Evolutionary conservation across 2,888 invertebrate genomes (phyloP), one percentile per base, ranked within the genome.

Genomic region (Embidobia sp.): DNA sequence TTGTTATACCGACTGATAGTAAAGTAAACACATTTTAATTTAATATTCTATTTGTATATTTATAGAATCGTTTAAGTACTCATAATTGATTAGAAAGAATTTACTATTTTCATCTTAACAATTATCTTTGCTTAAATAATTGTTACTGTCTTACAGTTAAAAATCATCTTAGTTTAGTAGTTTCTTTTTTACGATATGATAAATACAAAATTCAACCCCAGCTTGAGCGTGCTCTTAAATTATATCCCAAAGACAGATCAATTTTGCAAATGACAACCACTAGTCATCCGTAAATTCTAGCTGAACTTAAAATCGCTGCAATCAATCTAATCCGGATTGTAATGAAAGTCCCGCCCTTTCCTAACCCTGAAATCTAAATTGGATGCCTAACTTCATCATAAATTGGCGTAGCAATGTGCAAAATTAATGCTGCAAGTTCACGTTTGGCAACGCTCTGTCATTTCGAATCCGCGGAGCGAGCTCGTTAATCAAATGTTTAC

Each of bases 401-500:
- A 73, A 74, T 69, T 63, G 57, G 55, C 40, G 48, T 27, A n/a
- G 64, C 49, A 74, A 31, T 53, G 57, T 48, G 40, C 42, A 61
- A 75, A 69, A 75, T 69, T 75, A 63, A 75, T 67, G 67, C 46
- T 51, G 44, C 69, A 63, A 63, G 75, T 75, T 75, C 42, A 42
- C 67, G 26, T 69, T 69, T 26, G 53, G 61, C 59, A 61, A 67
- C 59, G 61, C 27, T 61, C 59, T 42, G 74, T 59, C 51, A 67
- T 66, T 53, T 74, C 19, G 31, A 53, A 74, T 53, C 31, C 46
- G 26, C 53, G 31, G 35, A 37, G 35, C 6, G 15, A 16, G 42
- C 15, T 73, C 67, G 74, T 70, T 55, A 70, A 73, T 77, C 63
- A 66, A 80, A 74, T 66, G 80, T 85, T 83, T 73, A 88, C 88